Conservation (phyloP, 2,888 invertebrate species). For the Sipunculus nudus region DNA sequence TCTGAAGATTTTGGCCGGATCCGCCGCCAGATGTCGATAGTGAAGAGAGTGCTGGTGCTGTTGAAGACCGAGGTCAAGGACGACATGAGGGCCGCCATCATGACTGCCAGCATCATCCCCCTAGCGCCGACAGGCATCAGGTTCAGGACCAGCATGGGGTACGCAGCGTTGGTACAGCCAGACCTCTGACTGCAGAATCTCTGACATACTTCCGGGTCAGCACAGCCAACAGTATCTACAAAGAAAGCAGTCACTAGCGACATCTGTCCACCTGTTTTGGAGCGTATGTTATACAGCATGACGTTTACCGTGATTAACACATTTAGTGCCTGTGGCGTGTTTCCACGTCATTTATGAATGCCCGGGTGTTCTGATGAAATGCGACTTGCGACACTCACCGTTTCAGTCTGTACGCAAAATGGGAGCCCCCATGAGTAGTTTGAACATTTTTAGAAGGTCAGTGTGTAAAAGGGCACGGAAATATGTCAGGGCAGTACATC, state of each 20-base stretch:
- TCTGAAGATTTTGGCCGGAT: slow-evolving; percentile 55
- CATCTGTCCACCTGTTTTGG: background rate
- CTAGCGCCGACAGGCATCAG: slow-evolving; percentile 52
- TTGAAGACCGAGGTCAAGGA: slow-evolving; percentile 71
- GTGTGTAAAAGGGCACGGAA: too few species aligned
- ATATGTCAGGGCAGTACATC: too few species aligned
- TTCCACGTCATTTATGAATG: too few species aligned
- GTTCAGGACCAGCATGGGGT: slow-evolving; percentile 68
- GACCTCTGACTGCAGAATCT: slow-evolving; percentile 66
- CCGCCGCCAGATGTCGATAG: slow-evolving; percentile 69
- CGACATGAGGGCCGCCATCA: slow-evolving; percentile 71
- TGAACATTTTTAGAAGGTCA: too few species aligned
- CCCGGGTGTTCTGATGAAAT: too few species aligned
- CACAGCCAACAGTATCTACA: slow-evolving; percentile 68
- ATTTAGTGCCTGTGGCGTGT: background rate
- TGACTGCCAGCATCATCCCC: slow-evolving; percentile 69
- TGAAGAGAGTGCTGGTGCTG: slow-evolving; percentile 70
- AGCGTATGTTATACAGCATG: background rate
- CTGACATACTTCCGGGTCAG: slow-evolving; percentile 67
- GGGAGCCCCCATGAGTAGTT: too few species aligned
- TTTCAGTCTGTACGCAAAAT: too few species aligned
- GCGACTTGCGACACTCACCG: too few species aligned
- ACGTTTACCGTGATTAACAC: background rate
- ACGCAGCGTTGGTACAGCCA: slow-evolving; percentile 70
- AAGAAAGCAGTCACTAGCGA: background rate